These are phyloP conservation scores for Drosophila rubida DNA, from an alignment of 2,888 invertebrate genomes.

Conservation along the genomic window DNA sequence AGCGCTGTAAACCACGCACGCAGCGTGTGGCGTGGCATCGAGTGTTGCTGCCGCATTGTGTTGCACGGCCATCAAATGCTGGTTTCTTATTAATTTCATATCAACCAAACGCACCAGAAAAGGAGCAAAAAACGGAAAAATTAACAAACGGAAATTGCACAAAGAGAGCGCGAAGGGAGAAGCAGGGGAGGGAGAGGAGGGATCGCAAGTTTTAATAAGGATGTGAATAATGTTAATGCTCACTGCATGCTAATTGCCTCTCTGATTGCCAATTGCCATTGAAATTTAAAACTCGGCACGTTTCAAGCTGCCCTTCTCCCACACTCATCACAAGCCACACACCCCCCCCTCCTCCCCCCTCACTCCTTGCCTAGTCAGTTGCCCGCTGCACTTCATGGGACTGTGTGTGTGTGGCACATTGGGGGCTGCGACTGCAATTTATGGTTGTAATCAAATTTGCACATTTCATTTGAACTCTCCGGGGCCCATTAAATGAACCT, in stretches of 20 bases:
- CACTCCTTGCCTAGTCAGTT: background rate
- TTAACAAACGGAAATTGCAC: constrained; percentile 23
- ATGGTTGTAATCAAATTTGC: constrained; percentile 70
- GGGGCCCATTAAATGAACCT: constrained; percentile 48
- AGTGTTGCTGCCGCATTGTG: background rate
- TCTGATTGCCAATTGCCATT: constrained; percentile 71
- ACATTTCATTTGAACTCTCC: constrained; percentile 63
- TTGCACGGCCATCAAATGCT: constrained; percentile 36
- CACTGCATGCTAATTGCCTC: constrained; percentile 67
- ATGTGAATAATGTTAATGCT: constrained; percentile 67
- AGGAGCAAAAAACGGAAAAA: constrained; percentile 4
- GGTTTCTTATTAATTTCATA: constrained; percentile 63
- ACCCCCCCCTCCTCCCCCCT: background rate
- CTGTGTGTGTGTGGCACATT: constrained; percentile 52
- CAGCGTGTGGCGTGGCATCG: constrained; percentile 19
- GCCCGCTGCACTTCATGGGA: background rate
- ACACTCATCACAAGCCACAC: background rate
- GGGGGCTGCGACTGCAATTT: constrained; percentile 40
- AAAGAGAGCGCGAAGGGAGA: constrained; percentile 12
- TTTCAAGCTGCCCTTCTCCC: constrained; percentile 28
- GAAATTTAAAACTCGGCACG: constrained; percentile 71
- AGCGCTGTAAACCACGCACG: constrained; percentile 29
- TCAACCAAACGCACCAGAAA: constrained; percentile 51
- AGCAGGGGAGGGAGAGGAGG: background rate
- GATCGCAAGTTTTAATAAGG: constrained; percentile 63